Conservation (phyloP, 1,140 invertebrate species). For the Euschistus heros region DNA sequence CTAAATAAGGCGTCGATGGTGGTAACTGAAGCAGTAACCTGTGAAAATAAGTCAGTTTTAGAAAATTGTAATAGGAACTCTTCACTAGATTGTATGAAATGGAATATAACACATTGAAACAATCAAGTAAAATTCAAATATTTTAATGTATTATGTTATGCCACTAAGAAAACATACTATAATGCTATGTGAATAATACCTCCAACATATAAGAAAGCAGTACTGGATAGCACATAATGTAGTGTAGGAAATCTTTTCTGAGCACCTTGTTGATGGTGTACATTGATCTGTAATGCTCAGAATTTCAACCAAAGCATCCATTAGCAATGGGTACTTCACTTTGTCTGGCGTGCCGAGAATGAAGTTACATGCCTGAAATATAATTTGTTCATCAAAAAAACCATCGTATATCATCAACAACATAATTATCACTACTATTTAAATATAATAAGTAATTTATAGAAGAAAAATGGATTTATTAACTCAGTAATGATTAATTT, state of each 20-base stretch:
- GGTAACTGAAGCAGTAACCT: slow-evolving; percentile 67
- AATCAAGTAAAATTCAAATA: background rate
- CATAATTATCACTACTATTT: background rate
- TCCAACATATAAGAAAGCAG: slow-evolving; percentile 79
- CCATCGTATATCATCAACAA: too few relatives aligned
- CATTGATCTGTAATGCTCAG: slow-evolving; percentile 53
- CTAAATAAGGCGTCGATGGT: slow-evolving; percentile 77
- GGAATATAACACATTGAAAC: too few relatives aligned
- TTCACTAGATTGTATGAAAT: too few relatives aligned
- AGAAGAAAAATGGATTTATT: too few relatives aligned
- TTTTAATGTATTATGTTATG: background rate
- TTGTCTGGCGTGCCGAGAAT: slow-evolving; percentile 81
- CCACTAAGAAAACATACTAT: too few relatives aligned
- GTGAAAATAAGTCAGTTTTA: background rate
- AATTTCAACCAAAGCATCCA: slow-evolving; percentile 75
- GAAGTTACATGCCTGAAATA: slow-evolving; percentile 71
- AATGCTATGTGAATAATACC: slow-evolving; percentile 43
- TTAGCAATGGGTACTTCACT: slow-evolving; percentile 74
- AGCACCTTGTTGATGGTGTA: slow-evolving; percentile 36
- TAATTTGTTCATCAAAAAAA: too few relatives aligned
- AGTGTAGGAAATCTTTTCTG: slow-evolving; percentile 49
- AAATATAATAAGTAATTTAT: slow-evolving; percentile 20
- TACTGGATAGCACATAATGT: slow-evolving; percentile 79
- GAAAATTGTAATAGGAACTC: too few relatives aligned
- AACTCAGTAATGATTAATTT: too few relatives aligned